These are phyloP conservation scores for Cladopsammia gracilis DNA, from an alignment of 64 coral and sea anemone species.

Conservation along the genomic window DNA sequence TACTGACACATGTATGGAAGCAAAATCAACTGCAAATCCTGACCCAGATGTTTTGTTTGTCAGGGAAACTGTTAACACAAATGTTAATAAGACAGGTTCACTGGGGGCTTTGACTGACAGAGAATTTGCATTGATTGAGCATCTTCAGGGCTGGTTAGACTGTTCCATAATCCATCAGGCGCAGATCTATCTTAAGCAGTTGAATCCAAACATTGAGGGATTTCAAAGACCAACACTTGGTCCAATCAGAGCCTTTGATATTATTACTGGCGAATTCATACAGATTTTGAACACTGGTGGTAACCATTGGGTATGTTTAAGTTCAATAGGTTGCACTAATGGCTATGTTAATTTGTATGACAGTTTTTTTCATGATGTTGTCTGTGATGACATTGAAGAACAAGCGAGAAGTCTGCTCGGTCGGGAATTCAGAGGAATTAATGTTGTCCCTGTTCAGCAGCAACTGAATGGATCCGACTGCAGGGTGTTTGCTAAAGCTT, in stretches of 20 bases:
- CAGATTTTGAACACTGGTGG: conserved; percentile 50
- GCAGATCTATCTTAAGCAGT: conserved; percentile 12
- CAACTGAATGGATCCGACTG: conserved; percentile 26
- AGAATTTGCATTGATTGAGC: not conserved
- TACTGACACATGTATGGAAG: too few species aligned
- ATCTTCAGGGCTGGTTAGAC: conserved; percentile 38
- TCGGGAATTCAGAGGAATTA: not conserved
- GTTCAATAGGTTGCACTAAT: conserved; percentile 38
- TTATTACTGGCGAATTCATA: conserved; percentile 42
- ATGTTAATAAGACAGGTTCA: conserved; percentile 30
- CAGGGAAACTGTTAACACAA: not conserved
- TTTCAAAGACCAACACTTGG: conserved; percentile 43
- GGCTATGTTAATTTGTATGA: conserved; percentile 64
- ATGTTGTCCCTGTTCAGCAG: conserved; percentile 27
- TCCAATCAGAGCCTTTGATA: not conserved
- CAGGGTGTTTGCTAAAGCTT: conserved; percentile 73
- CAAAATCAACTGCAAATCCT: not conserved
- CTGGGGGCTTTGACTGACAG: not conserved
- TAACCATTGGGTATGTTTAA: conserved; percentile 48
- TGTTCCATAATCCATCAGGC: conserved; percentile 38
- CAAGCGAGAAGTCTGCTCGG: conserved; percentile 11
- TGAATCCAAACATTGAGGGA: conserved; percentile 42
- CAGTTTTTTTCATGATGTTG: conserved; percentile 47
- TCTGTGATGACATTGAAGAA: conserved; percentile 19
- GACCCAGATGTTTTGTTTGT: not conserved